Evolutionary conservation across 1,140 invertebrate species (phyloP), one percentile per base, ranked within the genome.

Genomic region (Drosophila subpulchrella): DNA sequence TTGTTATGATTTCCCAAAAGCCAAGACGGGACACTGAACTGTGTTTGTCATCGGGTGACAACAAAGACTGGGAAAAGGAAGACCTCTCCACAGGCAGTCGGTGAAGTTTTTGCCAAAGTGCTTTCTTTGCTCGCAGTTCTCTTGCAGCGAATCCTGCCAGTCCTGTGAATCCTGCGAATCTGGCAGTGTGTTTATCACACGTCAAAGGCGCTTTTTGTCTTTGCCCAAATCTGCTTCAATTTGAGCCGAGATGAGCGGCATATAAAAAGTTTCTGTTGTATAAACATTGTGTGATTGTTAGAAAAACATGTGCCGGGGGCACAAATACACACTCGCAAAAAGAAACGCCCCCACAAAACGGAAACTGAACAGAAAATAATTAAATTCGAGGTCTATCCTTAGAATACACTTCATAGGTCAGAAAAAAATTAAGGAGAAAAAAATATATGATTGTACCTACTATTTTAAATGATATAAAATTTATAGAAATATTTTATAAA

Each of bases 241-340:
- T 82, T 81, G 72, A 75, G 82, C 75, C 59, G 44, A 54, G 67
- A 71, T 57, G 72, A 59, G 66, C 54, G 61, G 79, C 71, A 48
- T 88, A 82, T 77, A 88, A 89, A 86, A 88, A 88, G 80, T 88
- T 88, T 78, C 32, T 83, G 83, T 88, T 88, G 80, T 89, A 83
- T 88, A 89, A 88, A 88, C 83, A 88, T 77, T 88, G 84, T 83
- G 84, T 88, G 83, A 88, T 88, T 88, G 83, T 88, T 80, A 88
- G 79, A 89, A 88, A 88, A 88, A 88, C 83, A 88, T 88, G 83
- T 88, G 83, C 83, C 83, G 71, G 39, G 42, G 60, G 80, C 83
- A 66, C 53, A 44, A 57, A 50, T 44, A 47, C 46, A 56, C n/a
- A 13, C 60, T 58, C 27, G 13, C 34, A 58, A 32, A 58, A 47